phyloP scores from a whole-genome alignment of 2,797 vertebrate species.

The Borostomias antarcticus region DNA sequence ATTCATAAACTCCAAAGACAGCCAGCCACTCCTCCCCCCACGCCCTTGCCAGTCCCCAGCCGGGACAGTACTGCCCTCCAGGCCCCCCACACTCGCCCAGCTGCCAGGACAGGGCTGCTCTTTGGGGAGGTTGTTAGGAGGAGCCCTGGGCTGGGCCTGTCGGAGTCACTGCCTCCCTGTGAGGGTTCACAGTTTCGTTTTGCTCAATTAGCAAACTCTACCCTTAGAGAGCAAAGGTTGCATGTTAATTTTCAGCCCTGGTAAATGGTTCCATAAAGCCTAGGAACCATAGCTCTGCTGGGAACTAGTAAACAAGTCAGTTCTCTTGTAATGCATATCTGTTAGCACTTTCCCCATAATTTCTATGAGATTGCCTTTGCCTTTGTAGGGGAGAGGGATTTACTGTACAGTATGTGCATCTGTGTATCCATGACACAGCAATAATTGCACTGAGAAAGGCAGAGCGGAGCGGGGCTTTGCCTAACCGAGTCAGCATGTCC shows the following conservation, averaged over 20 bases:
- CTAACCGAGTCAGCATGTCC: slow-evolving; percentile 17
- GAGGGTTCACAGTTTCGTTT: no score
- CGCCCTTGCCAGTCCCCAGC: no score
- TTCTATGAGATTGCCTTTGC: slow-evolving; percentile 21
- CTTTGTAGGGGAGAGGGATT: slow-evolving; percentile 23
- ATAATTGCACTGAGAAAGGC: slow-evolving; percentile 25
- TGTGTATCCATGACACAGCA: no score
- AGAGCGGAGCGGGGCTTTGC: slow-evolving; percentile 13
- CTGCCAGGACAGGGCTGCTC: neutral
- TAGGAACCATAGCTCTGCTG: slow-evolving; percentile 19
- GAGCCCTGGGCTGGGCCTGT: no score
- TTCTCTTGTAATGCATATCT: slow-evolving; percentile 9
- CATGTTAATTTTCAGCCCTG: no score
- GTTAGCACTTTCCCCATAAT: slow-evolving; percentile 35
- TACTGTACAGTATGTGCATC: no score
- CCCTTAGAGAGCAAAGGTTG: neutral
- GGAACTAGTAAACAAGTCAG: slow-evolving; percentile 23
- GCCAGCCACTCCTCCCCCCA: no score
- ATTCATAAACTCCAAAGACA: no score
- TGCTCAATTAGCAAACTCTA: neutral
- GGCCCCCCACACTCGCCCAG: no score
- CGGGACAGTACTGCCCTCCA: no score
- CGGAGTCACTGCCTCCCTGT: no score
- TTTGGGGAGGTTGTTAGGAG: neutral
- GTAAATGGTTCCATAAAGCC: slow-evolving; percentile 12